Evolutionary conservation across 2,888 invertebrate species (phyloP).

Genomic region (Drosophila subsilvestris): DNA sequence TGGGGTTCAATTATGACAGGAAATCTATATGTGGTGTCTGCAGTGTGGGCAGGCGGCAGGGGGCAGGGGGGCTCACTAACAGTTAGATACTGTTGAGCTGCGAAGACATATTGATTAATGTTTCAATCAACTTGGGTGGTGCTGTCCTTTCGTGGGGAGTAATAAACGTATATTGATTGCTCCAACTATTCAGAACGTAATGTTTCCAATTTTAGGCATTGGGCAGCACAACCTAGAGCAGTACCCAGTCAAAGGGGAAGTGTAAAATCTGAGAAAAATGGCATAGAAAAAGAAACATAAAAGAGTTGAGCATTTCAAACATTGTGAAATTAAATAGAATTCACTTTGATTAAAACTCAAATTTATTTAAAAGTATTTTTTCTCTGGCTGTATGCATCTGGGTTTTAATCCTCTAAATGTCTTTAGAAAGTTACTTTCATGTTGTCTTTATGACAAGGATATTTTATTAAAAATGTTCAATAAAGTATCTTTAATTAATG

Average conservation of each 20-base stretch:
- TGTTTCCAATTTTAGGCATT: no score
- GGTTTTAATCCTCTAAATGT: neutral
- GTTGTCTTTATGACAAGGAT: neutral
- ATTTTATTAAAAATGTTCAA: neutral
- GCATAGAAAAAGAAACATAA: no score
- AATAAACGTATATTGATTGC: no score
- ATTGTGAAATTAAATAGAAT: no score
- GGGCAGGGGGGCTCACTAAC: no score
- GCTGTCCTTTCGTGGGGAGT: no score
- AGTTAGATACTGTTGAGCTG: neutral
- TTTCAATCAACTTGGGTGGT: constrained; percentile 17
- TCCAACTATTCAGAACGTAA: no score
- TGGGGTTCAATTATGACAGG: constrained; percentile 15
- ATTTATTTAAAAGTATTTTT: neutral
- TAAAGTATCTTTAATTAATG: neutral
- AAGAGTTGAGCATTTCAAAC: no score
- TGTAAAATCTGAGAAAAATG: no score
- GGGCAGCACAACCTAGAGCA: no score
- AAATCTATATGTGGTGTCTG: constrained; percentile 12
- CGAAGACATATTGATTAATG: constrained; percentile 28
- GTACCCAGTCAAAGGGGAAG: no score
- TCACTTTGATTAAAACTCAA: no score
- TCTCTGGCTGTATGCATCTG: neutral
- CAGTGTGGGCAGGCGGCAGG: neutral
- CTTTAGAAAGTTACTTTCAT: neutral